Percentiles rank a stretch among this genome's conserved stretches.
These are phyloP conservation scores for Creontiades dilutus DNA, from an alignment of 2,888 invertebrate genomes.

Conservation along the genomic window DNA sequence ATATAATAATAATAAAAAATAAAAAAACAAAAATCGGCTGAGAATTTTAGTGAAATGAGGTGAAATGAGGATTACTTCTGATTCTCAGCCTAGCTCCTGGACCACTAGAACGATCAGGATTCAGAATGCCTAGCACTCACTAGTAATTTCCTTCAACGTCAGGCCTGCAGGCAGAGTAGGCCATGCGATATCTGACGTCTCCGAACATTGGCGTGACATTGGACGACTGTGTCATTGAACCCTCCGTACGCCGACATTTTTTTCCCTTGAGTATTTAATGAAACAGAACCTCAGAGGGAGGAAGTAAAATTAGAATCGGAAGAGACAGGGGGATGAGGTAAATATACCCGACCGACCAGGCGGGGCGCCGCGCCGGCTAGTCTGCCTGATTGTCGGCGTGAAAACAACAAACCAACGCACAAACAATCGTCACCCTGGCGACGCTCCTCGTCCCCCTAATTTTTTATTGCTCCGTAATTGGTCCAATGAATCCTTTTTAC, in stretches of 20 bases:
- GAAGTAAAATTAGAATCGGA: not conserved
- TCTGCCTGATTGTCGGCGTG: not conserved
- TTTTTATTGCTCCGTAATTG: not conserved
- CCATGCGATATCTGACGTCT: not conserved
- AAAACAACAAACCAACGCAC: constrained; percentile 26
- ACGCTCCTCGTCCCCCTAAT: not conserved
- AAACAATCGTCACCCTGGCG: not conserved
- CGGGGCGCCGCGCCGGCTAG: constrained; percentile 23
- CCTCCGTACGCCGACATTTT: not conserved
- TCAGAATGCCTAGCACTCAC: too few species aligned
- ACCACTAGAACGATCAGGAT: too few species aligned
- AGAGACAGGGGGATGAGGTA: not conserved
- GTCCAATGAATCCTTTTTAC: not conserved
- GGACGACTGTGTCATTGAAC: not conserved
- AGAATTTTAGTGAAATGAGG: too few species aligned
- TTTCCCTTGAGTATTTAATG: not conserved
- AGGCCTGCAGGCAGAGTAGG: not conserved
- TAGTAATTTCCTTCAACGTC: too few species aligned
- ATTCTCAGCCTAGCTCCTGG: too few species aligned
- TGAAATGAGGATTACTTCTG: too few species aligned
- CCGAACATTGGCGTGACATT: not conserved
- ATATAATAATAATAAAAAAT: too few species aligned
- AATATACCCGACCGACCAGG: not conserved
- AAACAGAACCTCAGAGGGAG: not conserved
- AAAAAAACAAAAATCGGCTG: too few species aligned